Evolutionary conservation across 2,797 vertebrate genomes (phyloP).

Genomic region (Lagorchestes hirsutus): DNA sequence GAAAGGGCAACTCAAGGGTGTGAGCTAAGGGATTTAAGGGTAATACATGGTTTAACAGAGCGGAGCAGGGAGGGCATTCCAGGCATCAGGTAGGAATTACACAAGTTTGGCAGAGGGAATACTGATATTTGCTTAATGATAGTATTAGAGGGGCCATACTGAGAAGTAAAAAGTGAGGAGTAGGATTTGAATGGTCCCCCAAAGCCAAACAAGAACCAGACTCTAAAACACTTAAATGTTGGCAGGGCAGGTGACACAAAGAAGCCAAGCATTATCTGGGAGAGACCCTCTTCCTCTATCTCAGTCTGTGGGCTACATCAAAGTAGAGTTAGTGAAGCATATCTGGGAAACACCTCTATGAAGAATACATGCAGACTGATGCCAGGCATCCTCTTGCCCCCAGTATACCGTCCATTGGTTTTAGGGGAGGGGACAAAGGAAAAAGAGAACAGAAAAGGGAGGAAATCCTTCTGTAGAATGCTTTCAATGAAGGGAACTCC

Average conservation of each 20-base stretch:
- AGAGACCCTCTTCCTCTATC: not conserved
- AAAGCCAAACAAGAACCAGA: not conserved
- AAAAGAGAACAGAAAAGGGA: not conserved
- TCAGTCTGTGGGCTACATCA: not conserved
- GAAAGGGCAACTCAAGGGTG: not conserved
- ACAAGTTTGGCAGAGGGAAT: not conserved
- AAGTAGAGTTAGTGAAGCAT: not conserved
- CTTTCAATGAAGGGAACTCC: not conserved
- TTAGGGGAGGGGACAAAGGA: not conserved
- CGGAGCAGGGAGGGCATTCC: not conserved
- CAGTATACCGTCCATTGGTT: not conserved
- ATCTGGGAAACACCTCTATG: not conserved
- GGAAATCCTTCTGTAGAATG: not conserved
- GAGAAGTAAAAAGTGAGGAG: not conserved
- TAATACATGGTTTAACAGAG: not conserved
- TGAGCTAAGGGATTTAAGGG: not conserved
- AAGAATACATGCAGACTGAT: not conserved
- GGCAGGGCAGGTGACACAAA: not conserved
- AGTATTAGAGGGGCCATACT: not conserved
- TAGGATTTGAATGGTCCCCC: not conserved
- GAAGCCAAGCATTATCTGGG: not conserved
- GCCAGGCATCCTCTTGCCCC: not conserved
- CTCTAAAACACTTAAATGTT: not conserved
- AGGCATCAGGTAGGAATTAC: not conserved
- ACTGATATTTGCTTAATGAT: not conserved